A percentile compares a stretch with the other conserved stretches of the same genome.
Conservation (phyloP, 2,888 invertebrate genomes). For the Watsonalla cultraria region DNA sequence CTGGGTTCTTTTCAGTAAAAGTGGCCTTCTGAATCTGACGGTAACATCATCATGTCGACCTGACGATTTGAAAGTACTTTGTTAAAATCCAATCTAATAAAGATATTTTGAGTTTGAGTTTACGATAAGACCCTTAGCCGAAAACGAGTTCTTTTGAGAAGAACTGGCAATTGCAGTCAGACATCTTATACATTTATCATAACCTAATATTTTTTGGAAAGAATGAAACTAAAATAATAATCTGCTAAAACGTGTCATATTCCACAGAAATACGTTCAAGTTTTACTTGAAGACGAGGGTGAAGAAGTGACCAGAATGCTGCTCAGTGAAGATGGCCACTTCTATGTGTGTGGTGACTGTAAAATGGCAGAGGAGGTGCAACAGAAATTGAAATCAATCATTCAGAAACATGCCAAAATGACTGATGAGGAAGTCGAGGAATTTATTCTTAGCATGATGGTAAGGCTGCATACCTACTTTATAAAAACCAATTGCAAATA, state of each 20-base stretch:
- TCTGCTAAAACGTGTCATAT: not conserved
- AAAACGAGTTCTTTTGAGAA: no score
- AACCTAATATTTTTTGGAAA: no score
- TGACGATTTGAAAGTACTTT: no score
- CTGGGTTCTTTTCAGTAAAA: no score
- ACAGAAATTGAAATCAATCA: conserved; percentile 89
- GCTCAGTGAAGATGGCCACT: conserved; percentile 88
- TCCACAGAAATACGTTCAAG: conserved; percentile 93
- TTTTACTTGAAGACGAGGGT: conserved; percentile 87
- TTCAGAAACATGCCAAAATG: conserved; percentile 83
- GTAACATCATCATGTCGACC: no score
- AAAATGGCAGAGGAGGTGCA: conserved; percentile 98
- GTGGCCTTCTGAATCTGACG: not conserved
- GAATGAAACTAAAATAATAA: no score
- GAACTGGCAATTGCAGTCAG: no score
- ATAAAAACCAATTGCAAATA: no score
- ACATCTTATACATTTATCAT: no score
- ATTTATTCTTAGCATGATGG: conserved; percentile 89
- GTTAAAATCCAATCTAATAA: no score
- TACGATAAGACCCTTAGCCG: not conserved
- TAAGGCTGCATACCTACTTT: conserved; percentile 55
- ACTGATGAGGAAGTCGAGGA: conserved; percentile 87
- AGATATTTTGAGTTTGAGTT: not conserved
- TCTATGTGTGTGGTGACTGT: conserved; percentile 97
- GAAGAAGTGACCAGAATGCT: conserved; percentile 86